Percentiles rank a stretch among this genome's conserved stretches.
These are phyloP conservation scores for Cotesia vestalis DNA, from an alignment of 1,140 invertebrate genomes.

Conservation along the genomic window DNA sequence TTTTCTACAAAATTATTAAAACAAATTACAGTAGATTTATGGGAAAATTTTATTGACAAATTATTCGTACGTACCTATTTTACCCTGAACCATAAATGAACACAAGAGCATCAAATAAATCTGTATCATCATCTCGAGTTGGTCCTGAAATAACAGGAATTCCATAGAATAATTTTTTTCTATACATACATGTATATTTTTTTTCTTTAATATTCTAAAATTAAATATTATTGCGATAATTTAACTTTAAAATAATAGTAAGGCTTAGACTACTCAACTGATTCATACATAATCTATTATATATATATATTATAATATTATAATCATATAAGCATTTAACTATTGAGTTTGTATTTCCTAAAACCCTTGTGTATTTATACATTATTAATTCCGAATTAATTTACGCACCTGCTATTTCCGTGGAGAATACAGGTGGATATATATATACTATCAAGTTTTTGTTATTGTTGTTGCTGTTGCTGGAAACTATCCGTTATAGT, in stretches of 20 bases:
- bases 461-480: background rate
- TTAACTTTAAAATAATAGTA: background rate
- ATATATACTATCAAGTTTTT: no score
- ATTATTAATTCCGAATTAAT: background rate
- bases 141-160: conserved; percentile 28
- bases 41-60: no score
- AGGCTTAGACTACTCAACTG: background rate
- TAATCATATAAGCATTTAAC: conserved; percentile 7
- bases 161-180: background rate
- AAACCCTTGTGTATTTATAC: background rate
- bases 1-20: no score
- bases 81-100: conserved; percentile 58
- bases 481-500: background rate
- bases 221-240: background rate
- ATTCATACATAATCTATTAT: background rate
- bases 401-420: no score
- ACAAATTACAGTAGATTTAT: no score
- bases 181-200: background rate
- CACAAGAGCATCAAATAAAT: conserved; percentile 61
- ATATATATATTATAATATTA: no score
- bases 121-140: conserved; percentile 60
- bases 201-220: no score
- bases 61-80: conserved; percentile 55
- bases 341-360: background rate
- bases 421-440: no score